phyloP scores from a whole-genome alignment of 2,797 vertebrate species.

The Myoxocephalus aenaeus region DNA sequence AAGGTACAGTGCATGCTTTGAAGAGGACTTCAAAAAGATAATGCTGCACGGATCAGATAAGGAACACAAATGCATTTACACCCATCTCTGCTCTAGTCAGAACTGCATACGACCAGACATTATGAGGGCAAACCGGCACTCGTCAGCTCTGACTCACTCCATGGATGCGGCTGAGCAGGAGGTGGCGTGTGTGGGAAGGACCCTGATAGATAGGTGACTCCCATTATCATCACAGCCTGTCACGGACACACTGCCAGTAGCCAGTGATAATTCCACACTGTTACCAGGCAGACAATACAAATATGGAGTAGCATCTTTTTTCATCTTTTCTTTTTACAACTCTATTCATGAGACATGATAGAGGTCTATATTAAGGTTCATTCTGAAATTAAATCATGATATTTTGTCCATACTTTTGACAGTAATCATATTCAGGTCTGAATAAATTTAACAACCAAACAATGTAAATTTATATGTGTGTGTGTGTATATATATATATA shows the following conservation, averaged over 20 bases:
- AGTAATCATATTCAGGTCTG: slow-evolving; percentile 17
- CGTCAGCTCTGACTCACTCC: slow-evolving; percentile 55
- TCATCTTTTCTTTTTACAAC: neutral
- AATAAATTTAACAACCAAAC: slow-evolving; percentile 29
- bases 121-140: slow-evolving; percentile 68
- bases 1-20: slow-evolving; percentile 66
- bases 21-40: slow-evolving; percentile 78
- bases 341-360: neutral
- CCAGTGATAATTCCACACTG: slow-evolving; percentile 80
- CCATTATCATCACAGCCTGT: slow-evolving; percentile 81
- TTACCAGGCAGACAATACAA: slow-evolving; percentile 83
- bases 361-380: neutral
- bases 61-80: slow-evolving; percentile 75
- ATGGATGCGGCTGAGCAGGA: slow-evolving; percentile 54
- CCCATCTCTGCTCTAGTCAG: slow-evolving; percentile 67
- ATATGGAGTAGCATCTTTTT: slow-evolving; percentile 47
- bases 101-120: slow-evolving; percentile 70
- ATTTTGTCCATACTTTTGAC: neutral
- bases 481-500: too few relatives aligned
- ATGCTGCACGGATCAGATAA: slow-evolving; percentile 71
- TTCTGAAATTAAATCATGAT: neutral
- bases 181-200: slow-evolving; percentile 59
- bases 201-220: slow-evolving; percentile 87
- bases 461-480: neutral
- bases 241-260: slow-evolving; percentile 80